phyloP scores from a whole-genome alignment of 2,888 invertebrate genomes.

The Macrosoma leucophasiata region DNA sequence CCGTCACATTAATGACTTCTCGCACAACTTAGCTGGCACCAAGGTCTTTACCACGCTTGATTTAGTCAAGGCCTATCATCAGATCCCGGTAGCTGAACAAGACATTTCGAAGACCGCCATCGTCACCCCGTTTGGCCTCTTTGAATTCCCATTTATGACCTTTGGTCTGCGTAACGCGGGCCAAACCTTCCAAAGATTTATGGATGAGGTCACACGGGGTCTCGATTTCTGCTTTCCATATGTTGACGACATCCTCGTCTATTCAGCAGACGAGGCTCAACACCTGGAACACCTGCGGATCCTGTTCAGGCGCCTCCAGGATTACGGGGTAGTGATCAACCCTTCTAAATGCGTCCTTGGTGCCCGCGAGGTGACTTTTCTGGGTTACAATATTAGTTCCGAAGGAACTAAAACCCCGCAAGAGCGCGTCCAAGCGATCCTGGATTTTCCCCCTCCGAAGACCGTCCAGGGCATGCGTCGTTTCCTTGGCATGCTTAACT shows the following conservation, averaged over 20 bases:
- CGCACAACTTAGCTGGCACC: slow-evolving; percentile 1
- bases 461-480: slow-evolving; percentile 26
- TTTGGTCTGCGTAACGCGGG: slow-evolving; percentile 46
- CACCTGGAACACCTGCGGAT: slow-evolving; percentile 28
- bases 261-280: slow-evolving; percentile 22
- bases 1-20: slow-evolving; percentile 3
- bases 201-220: slow-evolving; percentile 32
- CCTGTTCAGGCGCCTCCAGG: background rate
- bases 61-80: slow-evolving; percentile 34
- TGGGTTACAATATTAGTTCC: slow-evolving; percentile 21
- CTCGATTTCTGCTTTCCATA: slow-evolving; percentile 37
- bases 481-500: slow-evolving; percentile 2
- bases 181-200: slow-evolving; percentile 41
- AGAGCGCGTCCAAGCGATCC: slow-evolving; percentile 10
- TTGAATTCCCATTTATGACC: slow-evolving; percentile 27
- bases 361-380: slow-evolving; percentile 23
- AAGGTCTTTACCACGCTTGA: slow-evolving; percentile 4
- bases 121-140: slow-evolving; percentile 16
- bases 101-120: slow-evolving; percentile 31
- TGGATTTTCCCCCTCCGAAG: slow-evolving; percentile 14
- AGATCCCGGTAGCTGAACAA: slow-evolving; percentile 35
- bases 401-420: slow-evolving; percentile 12
- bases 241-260: slow-evolving; percentile 33
- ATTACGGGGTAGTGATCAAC: slow-evolving; percentile 29
- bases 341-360: slow-evolving; percentile 29